These are phyloP conservation scores for Melanotaenia maccullochi DNA, from an alignment of 2,797 vertebrate species.

Conservation along the genomic window DNA sequence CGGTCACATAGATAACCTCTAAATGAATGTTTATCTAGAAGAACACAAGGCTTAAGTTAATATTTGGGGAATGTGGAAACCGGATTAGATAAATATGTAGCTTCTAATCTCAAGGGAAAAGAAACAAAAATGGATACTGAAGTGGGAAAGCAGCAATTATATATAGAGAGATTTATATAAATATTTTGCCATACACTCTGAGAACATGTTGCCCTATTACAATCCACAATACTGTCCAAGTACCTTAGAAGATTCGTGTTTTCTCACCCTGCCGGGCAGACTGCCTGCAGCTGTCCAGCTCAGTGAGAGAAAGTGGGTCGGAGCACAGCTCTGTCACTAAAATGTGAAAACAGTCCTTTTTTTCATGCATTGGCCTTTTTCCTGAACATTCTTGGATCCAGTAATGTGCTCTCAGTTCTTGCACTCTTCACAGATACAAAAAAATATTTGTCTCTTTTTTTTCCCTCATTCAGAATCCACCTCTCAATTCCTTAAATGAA, in stretches of 20 bases:
- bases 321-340: constrained; percentile 77
- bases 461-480: constrained; percentile 39
- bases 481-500: constrained; percentile 80
- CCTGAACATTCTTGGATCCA: constrained; percentile 60
- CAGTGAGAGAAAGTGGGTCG: constrained; percentile 54
- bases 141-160: constrained; percentile 74
- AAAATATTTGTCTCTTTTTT: constrained; percentile 17
- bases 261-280: constrained; percentile 50
- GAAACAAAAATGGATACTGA: constrained; percentile 24
- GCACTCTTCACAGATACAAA: constrained; percentile 64
- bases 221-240: constrained; percentile 82
- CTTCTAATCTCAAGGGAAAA: constrained; percentile 61
- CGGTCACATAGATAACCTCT: constrained; percentile 63
- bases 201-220: constrained; percentile 71
- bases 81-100: constrained; percentile 74
- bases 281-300: constrained; percentile 69
- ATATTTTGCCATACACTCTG: constrained; percentile 74
- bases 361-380: constrained; percentile 43
- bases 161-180: constrained; percentile 66
- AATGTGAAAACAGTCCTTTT: constrained; percentile 58
- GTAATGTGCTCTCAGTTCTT: constrained; percentile 45
- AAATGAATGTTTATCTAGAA: constrained; percentile 49
- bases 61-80: constrained; percentile 77
- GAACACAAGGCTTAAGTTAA: constrained; percentile 61
- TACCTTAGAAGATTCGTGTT: constrained; percentile 75